These are phyloP conservation scores for Urocitellus parryii DNA, from an alignment of 2,113 vertebrate species.

Conservation along the genomic window DNA sequence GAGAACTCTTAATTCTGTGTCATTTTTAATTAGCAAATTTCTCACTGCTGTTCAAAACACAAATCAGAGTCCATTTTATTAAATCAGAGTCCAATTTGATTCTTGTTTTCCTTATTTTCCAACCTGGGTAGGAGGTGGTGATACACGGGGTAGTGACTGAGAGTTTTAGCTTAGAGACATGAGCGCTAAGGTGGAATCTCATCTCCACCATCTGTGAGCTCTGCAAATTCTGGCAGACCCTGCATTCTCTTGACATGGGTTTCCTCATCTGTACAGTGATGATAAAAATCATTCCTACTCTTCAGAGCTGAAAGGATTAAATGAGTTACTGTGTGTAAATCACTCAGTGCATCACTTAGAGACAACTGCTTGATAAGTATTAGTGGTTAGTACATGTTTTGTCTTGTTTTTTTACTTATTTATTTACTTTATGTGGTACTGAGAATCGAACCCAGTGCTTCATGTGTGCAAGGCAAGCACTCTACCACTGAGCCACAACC, in stretches of 20 bases:
- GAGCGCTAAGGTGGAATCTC: neutral
- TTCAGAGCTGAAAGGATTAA: neutral
- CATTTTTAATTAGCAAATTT: neutral
- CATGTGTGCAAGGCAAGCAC: no score
- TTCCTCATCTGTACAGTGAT: neutral
- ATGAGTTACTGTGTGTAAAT: neutral
- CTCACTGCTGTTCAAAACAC: neutral
- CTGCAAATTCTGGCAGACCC: neutral
- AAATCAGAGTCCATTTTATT: no score
- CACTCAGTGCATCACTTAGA: neutral
- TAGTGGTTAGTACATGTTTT: neutral
- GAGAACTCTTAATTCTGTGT: neutral
- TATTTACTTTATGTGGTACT: no score
- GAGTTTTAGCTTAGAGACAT: neutral
- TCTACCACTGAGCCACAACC: no score
- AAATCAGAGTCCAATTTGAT: neutral
- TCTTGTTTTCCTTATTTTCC: neutral
- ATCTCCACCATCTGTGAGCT: neutral
- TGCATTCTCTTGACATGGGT: neutral
- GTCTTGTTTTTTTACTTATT: no score
- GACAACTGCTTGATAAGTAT: neutral
- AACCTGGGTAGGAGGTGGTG: no score
- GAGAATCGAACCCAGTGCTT: no score
- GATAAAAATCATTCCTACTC: neutral
- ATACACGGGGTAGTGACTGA: neutral